These are phyloP conservation scores for Dicrostonyx torquatus DNA, from an alignment of 2,797 vertebrate genomes.

Conservation along the genomic window DNA sequence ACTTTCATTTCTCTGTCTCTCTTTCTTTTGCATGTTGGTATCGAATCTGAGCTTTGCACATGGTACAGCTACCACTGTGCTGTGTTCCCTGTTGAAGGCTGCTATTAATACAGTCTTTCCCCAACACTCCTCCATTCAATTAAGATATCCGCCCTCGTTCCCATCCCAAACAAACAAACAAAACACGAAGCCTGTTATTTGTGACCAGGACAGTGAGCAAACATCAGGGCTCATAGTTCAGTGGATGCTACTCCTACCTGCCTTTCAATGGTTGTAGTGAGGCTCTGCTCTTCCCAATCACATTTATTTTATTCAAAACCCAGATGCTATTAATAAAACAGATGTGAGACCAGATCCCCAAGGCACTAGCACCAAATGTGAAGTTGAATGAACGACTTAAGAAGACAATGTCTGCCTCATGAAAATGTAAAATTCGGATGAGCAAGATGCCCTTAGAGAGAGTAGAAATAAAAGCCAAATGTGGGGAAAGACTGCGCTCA, in stretches of 20 bases:
- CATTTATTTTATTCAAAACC: constrained; percentile 16
- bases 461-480: neutral
- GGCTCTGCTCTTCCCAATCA: neutral
- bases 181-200: neutral
- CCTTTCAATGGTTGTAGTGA: neutral
- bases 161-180: neutral
- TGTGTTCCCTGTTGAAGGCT: neutral
- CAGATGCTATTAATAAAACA: neutral
- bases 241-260: neutral
- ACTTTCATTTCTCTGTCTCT: neutral
- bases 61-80: neutral
- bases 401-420: neutral
- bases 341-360: neutral
- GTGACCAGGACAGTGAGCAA: neutral
- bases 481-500: too few relatives aligned
- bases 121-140: neutral
- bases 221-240: neutral
- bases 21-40: neutral
- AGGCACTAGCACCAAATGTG: neutral
- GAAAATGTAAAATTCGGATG: neutral
- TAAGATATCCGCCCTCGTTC: neutral
- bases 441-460: neutral
- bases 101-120: neutral
- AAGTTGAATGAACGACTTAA: neutral
- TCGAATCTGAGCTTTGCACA: neutral